Percentiles rank a stretch among this genome's conserved stretches.
phyloP scores from a whole-genome alignment of 2,888 invertebrate genomes.

The Malthinus seriepunctatus region DNA sequence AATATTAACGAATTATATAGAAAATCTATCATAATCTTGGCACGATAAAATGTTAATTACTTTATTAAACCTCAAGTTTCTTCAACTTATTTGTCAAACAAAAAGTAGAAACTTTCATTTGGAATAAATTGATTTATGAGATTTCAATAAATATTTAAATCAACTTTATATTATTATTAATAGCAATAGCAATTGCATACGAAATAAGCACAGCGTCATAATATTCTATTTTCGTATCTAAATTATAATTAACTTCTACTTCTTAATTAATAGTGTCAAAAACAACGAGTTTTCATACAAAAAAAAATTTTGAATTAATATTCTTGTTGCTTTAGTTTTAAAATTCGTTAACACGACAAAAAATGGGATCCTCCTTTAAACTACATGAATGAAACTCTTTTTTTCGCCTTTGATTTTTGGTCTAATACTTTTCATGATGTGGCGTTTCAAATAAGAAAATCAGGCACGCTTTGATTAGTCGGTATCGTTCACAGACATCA shows the following conservation, averaged over 20 bases:
- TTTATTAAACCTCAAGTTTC: slow-evolving; percentile 5
- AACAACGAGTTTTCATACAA: too few relatives aligned
- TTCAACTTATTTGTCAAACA: slow-evolving; percentile 24
- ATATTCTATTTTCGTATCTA: slow-evolving; percentile 3
- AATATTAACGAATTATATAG: not conserved
- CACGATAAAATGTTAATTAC: slow-evolving; percentile 11
- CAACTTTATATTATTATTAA: slow-evolving; percentile 6
- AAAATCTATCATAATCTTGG: too few relatives aligned
- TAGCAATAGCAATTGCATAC: not conserved
- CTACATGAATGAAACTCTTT: slow-evolving; percentile 23
- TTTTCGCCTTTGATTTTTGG: slow-evolving; percentile 15
- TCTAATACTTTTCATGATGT: slow-evolving; percentile 18
- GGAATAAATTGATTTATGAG: slow-evolving; percentile 28
- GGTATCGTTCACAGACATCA: slow-evolving; percentile 29
- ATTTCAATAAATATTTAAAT: slow-evolving; percentile 30
- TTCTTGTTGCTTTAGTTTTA: too few relatives aligned
- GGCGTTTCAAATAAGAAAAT: slow-evolving; percentile 13
- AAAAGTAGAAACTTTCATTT: slow-evolving; percentile 23
- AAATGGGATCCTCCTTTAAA: not conserved
- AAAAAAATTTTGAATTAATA: too few relatives aligned
- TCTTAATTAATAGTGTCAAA: too few relatives aligned
- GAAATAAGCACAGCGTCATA: not conserved
- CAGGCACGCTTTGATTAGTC: slow-evolving; percentile 28
- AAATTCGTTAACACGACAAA: too few relatives aligned
- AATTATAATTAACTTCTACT: not conserved